Percentiles rank a stretch among this genome's conserved stretches.
phyloP scores from a whole-genome alignment of 2,888 invertebrate species.

The Drosophila neutralis region DNA sequence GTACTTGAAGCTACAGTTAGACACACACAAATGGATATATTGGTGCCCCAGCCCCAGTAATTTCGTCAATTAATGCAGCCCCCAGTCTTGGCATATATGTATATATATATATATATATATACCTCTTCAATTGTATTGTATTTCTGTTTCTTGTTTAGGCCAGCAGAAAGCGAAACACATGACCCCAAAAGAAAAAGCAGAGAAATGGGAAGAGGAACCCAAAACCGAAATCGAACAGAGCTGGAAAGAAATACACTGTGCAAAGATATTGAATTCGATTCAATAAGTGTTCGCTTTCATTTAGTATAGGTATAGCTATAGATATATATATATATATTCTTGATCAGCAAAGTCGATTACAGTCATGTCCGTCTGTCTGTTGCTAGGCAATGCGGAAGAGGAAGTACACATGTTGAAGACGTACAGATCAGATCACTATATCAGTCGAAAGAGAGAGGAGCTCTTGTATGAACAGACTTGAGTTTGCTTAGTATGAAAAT shows the following conservation, averaged over 20 bases:
- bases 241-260: slow-evolving; percentile 15
- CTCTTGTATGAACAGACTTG: neutral
- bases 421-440: neutral
- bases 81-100: neutral
- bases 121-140: slow-evolving; percentile 39
- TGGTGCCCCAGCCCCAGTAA: slow-evolving; percentile 7
- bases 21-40: neutral
- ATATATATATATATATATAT: slow-evolving; percentile 7
- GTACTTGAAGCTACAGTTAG: slow-evolving; percentile 27
- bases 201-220: slow-evolving; percentile 25
- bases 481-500: neutral
- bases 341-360: neutral
- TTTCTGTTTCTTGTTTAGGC: slow-evolving; percentile 51
- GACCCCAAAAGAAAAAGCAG: slow-evolving; percentile 42
- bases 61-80: slow-evolving; percentile 46
- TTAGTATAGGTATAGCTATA: too few relatives aligned
- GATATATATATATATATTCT: neutral
- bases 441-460: neutral
- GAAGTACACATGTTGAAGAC: neutral
- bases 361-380: neutral
- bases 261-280: slow-evolving; percentile 45
- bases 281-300: slow-evolving; percentile 28
- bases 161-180: slow-evolving; percentile 56
- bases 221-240: slow-evolving; percentile 35
- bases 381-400: neutral